Base-by-base conservation (phyloP, 2,888 invertebrate species). In the Cheiracanthium punctorium region DNA sequence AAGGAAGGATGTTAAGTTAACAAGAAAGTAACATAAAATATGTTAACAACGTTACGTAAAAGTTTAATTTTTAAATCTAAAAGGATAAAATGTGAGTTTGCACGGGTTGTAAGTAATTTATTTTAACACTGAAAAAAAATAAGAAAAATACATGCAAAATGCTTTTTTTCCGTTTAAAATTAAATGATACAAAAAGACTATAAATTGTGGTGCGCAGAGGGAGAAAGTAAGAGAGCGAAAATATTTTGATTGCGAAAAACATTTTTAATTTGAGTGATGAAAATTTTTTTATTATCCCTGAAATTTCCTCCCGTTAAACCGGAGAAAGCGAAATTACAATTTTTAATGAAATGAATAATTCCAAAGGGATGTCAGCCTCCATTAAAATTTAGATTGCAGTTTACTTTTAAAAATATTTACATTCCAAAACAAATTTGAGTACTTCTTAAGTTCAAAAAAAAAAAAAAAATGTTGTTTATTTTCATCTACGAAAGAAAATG, bases 211-310 rank as follows among this genome's bases (percentile, higher is more conserved):
- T 7, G 4, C 20, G 24, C 37, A 2, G 58, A 58, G 14, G 17
- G 17, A 17, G 14, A 48, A 48, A 48, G 14, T 17, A 24, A 58
- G 24, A 58, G 5, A 4, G 24, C 17, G 24, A 5, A 58, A n/a
- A 24, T n/a, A 4, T 24, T 24, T 58, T 58, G 58, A 58, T 58
- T 24, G n/a, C n/a, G 58, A 24, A 24, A 24, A 24, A 24, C 5
- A 17, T 24, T 58, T 58, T 58, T 58, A 58, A 58, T 58, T 58
- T 58, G 58, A 17, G 20, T 58, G 58, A 24, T 58, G 58, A 58
- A 58, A 58, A 58, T 7, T 58, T 24, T n/a, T 58, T 58, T 58
- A 58, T 58, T 58, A 24, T 48, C 24, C 5, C 24, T 17, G 14
- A 48, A 20, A 20, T 37, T 17, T 24, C 48, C 2, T 7, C 48